phyloP scores from a whole-genome alignment of 2,888 invertebrate genomes.

The Anthophora plumipes region DNA sequence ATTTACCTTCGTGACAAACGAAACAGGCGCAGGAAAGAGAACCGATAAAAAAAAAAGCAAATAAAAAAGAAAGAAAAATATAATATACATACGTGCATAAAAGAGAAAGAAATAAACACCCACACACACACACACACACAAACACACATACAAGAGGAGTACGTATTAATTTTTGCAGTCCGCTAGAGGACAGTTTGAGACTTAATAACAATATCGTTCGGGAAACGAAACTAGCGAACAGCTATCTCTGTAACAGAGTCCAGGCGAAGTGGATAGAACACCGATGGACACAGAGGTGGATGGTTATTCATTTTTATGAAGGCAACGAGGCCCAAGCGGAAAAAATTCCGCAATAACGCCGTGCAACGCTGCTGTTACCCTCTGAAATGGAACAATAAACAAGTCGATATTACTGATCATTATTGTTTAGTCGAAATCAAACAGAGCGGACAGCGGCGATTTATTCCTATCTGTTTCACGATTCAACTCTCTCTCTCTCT shows the following conservation, averaged over 20 bases:
- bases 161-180: slow-evolving; percentile 26
- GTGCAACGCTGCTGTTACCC: slow-evolving; percentile 22
- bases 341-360: slow-evolving; percentile 61
- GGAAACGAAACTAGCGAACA: slow-evolving; percentile 23
- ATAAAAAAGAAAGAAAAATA: neutral
- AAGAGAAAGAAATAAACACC: too few species aligned
- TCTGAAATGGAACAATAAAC: slow-evolving; percentile 64
- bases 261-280: slow-evolving; percentile 34
- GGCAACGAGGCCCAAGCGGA: slow-evolving; percentile 26
- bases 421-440: slow-evolving; percentile 70
- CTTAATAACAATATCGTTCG: slow-evolving; percentile 55
- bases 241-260: slow-evolving; percentile 43
- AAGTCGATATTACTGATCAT: slow-evolving; percentile 70
- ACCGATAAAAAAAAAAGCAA: too few species aligned
- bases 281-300: slow-evolving; percentile 21
- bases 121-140: too few species aligned
- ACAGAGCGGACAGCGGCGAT: slow-evolving; percentile 53
- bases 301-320: slow-evolving; percentile 64
- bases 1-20: neutral
- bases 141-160: too few species aligned
- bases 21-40: neutral
- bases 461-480: slow-evolving; percentile 53
- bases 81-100: too few species aligned
- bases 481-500: neutral
- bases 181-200: slow-evolving; percentile 14